Evolutionary conservation across 1,140 invertebrate species (phyloP).

Genomic region (Wasmannia auropunctata): DNA sequence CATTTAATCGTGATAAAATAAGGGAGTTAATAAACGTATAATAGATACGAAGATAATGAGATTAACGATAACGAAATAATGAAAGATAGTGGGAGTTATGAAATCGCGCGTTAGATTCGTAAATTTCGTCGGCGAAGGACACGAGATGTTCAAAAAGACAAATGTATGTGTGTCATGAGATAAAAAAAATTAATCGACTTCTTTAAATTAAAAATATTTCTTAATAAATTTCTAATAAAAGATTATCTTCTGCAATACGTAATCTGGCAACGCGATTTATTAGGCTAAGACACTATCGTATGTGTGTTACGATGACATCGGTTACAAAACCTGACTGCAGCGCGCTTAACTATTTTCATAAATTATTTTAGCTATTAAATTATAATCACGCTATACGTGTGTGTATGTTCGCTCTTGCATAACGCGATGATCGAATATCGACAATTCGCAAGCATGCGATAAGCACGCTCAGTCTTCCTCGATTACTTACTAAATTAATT

Average conservation of each 20-base stretch:
- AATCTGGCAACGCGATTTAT: not conserved
- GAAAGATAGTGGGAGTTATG: not conserved
- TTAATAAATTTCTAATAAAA: no score
- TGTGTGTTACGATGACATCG: not conserved
- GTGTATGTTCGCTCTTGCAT: not conserved
- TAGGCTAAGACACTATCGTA: not conserved
- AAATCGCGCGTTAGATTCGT: slow-evolving; percentile 5
- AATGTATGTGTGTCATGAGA: no score
- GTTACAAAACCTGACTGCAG: not conserved
- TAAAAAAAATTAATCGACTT: not conserved
- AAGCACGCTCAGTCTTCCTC: slow-evolving; percentile 45
- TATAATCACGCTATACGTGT: not conserved
- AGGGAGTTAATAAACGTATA: not conserved
- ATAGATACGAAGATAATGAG: slow-evolving; percentile 15
- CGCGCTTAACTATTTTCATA: slow-evolving; percentile 1
- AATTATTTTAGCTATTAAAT: slow-evolving; percentile 11
- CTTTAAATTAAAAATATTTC: slow-evolving; percentile 23
- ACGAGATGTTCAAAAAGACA: not conserved
- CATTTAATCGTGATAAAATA: slow-evolving; percentile 18
- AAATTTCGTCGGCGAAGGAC: not conserved
- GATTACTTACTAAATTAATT: slow-evolving; percentile 38
- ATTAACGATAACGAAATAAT: slow-evolving; percentile 24
- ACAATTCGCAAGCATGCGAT: slow-evolving; percentile 20
- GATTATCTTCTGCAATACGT: not conserved
- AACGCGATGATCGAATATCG: slow-evolving; percentile 37